Conservation (phyloP, 30 jellyfish, hydroid and myxozoan species). For the Aurelia sp. region DNA sequence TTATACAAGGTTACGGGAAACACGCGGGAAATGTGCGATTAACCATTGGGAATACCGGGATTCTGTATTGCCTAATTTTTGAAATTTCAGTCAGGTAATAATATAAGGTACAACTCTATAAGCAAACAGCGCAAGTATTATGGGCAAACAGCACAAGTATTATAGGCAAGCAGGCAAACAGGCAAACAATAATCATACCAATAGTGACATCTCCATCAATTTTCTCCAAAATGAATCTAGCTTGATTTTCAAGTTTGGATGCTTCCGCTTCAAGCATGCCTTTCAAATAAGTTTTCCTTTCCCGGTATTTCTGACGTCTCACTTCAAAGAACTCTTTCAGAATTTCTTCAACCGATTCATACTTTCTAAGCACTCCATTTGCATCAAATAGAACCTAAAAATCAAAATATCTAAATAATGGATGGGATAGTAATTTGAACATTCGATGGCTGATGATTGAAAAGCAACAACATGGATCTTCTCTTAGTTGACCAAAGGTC, state of each 20-base stretch:
- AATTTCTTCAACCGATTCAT: constrained; percentile 84
- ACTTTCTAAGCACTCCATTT: constrained; percentile 84
- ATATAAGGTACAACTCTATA: not conserved
- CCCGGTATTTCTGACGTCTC: constrained; percentile 83
- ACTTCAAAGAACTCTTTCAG: constrained; percentile 85
- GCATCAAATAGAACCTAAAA: constrained; percentile 88
- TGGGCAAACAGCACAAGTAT: not conserved
- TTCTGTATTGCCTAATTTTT: too few relatives aligned
- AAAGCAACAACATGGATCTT: not conserved
- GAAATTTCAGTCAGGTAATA: not conserved
- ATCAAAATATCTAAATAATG: too few relatives aligned
- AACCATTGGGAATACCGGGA: too few relatives aligned
- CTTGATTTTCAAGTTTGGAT: constrained; percentile 89
- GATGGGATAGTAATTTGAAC: not conserved
- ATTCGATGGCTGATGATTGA: not conserved
- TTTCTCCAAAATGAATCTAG: constrained; percentile 94
- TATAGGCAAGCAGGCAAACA: not conserved
- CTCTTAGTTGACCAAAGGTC: not conserved
- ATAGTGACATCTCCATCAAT: constrained; percentile 85
- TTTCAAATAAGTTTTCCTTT: constrained; percentile 77
- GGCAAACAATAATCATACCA: constrained; percentile 49
- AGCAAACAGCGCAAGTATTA: too few relatives aligned
- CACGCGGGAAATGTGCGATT: too few relatives aligned
- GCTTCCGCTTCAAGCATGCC: constrained; percentile 96
- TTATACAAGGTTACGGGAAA: too few relatives aligned